phyloP scores from a whole-genome alignment of 2,113 vertebrate species.

The Pao palembangensis region DNA sequence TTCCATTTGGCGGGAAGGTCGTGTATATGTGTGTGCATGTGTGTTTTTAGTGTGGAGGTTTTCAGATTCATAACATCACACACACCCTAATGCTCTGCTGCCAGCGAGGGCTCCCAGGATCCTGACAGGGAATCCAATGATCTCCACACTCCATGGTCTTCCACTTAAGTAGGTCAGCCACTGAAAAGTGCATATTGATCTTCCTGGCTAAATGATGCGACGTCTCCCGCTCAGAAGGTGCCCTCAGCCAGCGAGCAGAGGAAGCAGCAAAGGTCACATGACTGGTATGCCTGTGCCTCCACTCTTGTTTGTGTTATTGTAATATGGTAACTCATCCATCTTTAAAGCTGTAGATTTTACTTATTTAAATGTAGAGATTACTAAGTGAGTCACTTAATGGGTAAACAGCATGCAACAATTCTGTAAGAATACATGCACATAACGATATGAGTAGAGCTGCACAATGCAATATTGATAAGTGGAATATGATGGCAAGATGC shows the following conservation, averaged over 20 bases:
- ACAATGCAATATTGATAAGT: neutral
- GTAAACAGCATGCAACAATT: neutral
- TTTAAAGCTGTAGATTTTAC: neutral
- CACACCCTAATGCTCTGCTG: constrained; percentile 5
- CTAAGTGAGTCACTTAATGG: no score
- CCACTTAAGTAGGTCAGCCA: constrained; percentile 63
- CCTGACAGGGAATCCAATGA: constrained; percentile 33
- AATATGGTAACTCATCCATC: neutral
- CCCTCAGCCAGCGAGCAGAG: constrained; percentile 47
- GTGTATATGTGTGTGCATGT: neutral
- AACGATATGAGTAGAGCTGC: neutral
- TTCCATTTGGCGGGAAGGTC: neutral
- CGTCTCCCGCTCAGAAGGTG: constrained; percentile 64
- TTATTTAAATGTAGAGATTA: neutral
- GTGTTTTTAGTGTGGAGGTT: constrained; percentile 22
- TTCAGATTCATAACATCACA: constrained; percentile 10
- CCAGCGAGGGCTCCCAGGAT: constrained; percentile 36
- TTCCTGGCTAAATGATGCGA: constrained; percentile 62
- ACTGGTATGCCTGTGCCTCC: constrained; percentile 33
- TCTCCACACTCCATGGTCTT: constrained; percentile 35
- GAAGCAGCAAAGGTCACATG: constrained; percentile 53
- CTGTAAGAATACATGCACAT: neutral
- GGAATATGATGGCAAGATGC: no score
- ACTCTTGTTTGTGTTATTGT: constrained; percentile 35
- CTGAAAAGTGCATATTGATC: constrained; percentile 71